A percentile compares a stretch with the other conserved stretches of the same genome.
These are phyloP conservation scores for Eulemur rubriventer DNA, from an alignment of 2,797 vertebrate genomes.

Conservation along the genomic window DNA sequence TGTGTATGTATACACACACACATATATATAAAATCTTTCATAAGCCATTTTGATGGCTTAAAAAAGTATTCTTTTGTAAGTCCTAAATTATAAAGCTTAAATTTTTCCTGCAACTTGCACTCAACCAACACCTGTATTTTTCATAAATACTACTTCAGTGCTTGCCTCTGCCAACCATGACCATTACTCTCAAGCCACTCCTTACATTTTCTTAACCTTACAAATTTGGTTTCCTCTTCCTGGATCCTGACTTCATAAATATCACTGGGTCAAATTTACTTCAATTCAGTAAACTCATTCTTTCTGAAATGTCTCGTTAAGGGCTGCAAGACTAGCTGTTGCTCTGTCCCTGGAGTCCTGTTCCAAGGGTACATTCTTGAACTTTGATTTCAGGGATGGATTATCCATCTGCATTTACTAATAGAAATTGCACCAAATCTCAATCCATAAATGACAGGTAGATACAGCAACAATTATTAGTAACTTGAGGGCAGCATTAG, in stretches of 20 bases:
- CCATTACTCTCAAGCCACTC: slow-evolving; percentile 24
- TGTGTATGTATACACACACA: too few species aligned
- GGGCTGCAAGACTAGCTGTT: slow-evolving; percentile 35
- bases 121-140: slow-evolving; percentile 37
- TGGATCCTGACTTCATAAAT: slow-evolving; percentile 75
- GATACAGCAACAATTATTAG: slow-evolving; percentile 62
- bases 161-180: not conserved
- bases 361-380: slow-evolving; percentile 67
- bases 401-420: slow-evolving; percentile 73
- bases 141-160: not conserved
- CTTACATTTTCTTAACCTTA: slow-evolving; percentile 71
- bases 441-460: slow-evolving; percentile 58
- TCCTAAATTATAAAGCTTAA: not conserved
- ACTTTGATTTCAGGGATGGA: slow-evolving; percentile 71
- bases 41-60: not conserved
- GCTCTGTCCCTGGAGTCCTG: slow-evolving; percentile 74
- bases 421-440: slow-evolving; percentile 58
- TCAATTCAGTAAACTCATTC: slow-evolving; percentile 64
- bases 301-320: slow-evolving; percentile 74
- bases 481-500: slow-evolving; percentile 25
- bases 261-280: slow-evolving; percentile 70
- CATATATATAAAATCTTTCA: not conserved
- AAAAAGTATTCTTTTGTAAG: not conserved
- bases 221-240: slow-evolving; percentile 80
- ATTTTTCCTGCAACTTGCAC: not conserved